Evolutionary conservation across 2,797 vertebrate species (phyloP), one percentile per base, ranked within the genome.

Genomic region (Pseudomugil gertrudae): DNA sequence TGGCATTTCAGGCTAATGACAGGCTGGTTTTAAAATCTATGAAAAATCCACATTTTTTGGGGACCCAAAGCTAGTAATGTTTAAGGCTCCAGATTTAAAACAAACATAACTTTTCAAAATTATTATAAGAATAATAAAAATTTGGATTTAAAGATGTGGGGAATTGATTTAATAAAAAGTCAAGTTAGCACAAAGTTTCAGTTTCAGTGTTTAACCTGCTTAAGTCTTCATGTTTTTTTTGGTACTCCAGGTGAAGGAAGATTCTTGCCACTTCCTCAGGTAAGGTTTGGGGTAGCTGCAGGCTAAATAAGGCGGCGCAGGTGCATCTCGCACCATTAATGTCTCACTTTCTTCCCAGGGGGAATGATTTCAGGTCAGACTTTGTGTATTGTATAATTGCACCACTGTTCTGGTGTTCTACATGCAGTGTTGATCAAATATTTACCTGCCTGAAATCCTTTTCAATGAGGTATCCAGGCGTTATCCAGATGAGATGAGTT

Each of bases 301-400:
- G 57, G 65, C 23, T 72, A 57, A 36, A 11, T 54, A 21, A 26
- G 7, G 10, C 23, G 23, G 71, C 43, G 14, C 56, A 9, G 38
- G 58, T 63, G 50, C 21, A 26, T 33, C 50, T 66, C 27, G 11
- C 52, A 43, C 58, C 30, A 53, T 51, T 66, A 63, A 60, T 56
- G 40, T 45, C 59, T 40, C n/a, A n/a, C n/a, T n/a, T 67, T 38
- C 47, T 66, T 4, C 36, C 40, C 21, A 15, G 10, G 27, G 11
- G 33, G 63, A 38, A 29, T 23, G 29, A 59, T 47, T 72, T 40
- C 56, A 58, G 40, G 47, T 13, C 26, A 50, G 33, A 54, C 43
- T 70, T 48, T 9, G 24, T 29, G 5, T 35, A n/a, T 51, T 58
- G 48, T 58, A 40, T 17, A 71, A 63, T 59, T 58, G 38, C 30